These are phyloP conservation scores for Mola mola DNA, from an alignment of 2,113 vertebrate genomes.

Conservation along the genomic window DNA sequence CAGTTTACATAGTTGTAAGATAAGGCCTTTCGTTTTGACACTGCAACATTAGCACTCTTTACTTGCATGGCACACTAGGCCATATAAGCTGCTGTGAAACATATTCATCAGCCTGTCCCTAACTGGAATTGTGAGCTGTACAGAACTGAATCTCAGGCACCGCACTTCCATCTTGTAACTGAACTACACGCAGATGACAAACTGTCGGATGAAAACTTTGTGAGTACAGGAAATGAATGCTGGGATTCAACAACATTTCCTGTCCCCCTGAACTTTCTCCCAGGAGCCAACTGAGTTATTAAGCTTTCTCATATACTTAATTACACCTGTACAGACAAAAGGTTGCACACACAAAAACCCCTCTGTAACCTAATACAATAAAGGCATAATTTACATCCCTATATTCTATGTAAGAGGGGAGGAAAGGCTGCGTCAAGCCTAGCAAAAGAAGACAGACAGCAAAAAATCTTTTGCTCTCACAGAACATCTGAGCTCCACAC, in stretches of 20 bases:
- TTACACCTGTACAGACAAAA: constrained; percentile 31
- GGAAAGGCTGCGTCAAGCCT: neutral
- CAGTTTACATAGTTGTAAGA: constrained; percentile 41
- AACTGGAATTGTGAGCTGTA: constrained; percentile 29
- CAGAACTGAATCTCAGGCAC: neutral
- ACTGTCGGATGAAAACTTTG: constrained; percentile 56
- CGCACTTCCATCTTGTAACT: constrained; percentile 15
- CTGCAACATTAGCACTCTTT: constrained; percentile 32
- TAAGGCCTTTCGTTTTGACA: constrained; percentile 52
- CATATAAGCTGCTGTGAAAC: constrained; percentile 35
- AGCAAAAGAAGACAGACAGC: neutral
- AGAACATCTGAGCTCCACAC: constrained; percentile 32
- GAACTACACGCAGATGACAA: constrained; percentile 38
- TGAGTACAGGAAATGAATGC: constrained; percentile 53
- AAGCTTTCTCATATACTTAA: constrained; percentile 43
- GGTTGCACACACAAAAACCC: constrained; percentile 30
- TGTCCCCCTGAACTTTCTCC: constrained; percentile 33
- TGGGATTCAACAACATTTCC: constrained; percentile 37
- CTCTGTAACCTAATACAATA: constrained; percentile 25
- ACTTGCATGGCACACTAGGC: constrained; percentile 17
- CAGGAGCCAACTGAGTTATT: constrained; percentile 68
- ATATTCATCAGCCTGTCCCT: constrained; percentile 39
- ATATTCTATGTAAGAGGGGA: constrained; percentile 5
- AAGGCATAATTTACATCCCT: constrained; percentile 32
- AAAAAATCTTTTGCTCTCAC: too few species aligned